phyloP scores from a whole-genome alignment of 2,113 vertebrate species.

The Podocnemis expansa region DNA sequence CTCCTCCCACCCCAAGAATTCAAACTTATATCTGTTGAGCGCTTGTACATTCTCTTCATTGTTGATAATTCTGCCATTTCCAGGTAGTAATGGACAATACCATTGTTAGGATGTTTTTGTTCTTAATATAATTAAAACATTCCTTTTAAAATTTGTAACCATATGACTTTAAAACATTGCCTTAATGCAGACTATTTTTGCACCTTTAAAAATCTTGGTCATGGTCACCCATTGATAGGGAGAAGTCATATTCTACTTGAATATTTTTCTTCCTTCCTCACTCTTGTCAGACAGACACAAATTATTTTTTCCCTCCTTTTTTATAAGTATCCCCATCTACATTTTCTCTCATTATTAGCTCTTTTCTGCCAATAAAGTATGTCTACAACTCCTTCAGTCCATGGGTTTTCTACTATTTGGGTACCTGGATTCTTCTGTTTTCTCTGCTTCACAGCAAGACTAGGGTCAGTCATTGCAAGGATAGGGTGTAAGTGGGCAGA shows the following conservation, averaged over 20 bases:
- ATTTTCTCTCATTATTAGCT: not conserved
- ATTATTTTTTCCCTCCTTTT: too few species aligned
- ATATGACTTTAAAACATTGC: too few species aligned
- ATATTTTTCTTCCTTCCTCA: not conserved
- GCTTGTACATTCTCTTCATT: too few species aligned
- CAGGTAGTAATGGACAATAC: too few species aligned
- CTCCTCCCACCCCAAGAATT: too few species aligned
- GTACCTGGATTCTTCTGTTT: not conserved
- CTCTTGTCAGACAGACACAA: not conserved
- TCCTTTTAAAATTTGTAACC: too few species aligned
- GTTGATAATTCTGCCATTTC: too few species aligned
- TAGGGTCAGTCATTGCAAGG: not conserved
- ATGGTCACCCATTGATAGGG: not conserved
- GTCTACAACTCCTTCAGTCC: not conserved
- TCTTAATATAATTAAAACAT: too few species aligned
- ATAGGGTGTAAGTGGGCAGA: not conserved
- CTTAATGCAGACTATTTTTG: not conserved
- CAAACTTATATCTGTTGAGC: too few species aligned
- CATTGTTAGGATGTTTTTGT: too few species aligned
- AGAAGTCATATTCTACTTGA: not conserved
- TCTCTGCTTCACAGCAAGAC: not conserved
- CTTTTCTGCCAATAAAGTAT: not conserved
- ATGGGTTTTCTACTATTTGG: not conserved
- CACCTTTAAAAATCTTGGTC: not conserved
- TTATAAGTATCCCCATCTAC: not conserved